phyloP scores from a whole-genome alignment of 2,888 invertebrate genomes.

The Rhagonycha fulva region DNA sequence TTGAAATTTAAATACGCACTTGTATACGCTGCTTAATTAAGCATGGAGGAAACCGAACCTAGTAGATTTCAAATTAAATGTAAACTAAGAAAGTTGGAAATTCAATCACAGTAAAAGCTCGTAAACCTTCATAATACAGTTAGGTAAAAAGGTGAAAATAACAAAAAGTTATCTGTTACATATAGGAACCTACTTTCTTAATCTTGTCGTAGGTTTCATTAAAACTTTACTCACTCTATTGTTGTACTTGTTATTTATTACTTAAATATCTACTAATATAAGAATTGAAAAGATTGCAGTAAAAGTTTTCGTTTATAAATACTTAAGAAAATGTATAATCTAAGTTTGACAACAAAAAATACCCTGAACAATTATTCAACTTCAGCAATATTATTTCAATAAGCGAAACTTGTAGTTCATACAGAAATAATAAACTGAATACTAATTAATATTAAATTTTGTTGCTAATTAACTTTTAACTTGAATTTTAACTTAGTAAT shows the following conservation, averaged over 20 bases:
- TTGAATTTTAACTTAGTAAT: too few relatives aligned
- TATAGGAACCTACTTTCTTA: background rate
- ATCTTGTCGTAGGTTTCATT: background rate
- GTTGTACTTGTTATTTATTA: background rate
- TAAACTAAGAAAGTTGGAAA: background rate
- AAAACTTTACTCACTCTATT: background rate
- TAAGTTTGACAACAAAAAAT: background rate
- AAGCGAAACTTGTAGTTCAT: background rate
- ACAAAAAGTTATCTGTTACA: background rate
- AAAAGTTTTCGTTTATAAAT: background rate
- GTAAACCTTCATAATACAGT: background rate
- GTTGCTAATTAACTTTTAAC: too few relatives aligned
- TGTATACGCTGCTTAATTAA: background rate
- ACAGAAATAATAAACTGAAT: background rate
- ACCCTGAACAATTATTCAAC: background rate
- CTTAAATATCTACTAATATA: background rate
- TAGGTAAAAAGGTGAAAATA: background rate
- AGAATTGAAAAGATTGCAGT: background rate
- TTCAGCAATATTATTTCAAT: background rate
- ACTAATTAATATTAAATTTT: too few relatives aligned
- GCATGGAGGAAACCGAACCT: background rate
- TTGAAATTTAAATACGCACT: background rate
- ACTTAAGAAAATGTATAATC: background rate
- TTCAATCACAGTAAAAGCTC: slow-evolving; percentile 1
- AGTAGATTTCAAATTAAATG: background rate